Conservation (phyloP, 2,888 invertebrate species). For the Eupithecia dodoneata region DNA sequence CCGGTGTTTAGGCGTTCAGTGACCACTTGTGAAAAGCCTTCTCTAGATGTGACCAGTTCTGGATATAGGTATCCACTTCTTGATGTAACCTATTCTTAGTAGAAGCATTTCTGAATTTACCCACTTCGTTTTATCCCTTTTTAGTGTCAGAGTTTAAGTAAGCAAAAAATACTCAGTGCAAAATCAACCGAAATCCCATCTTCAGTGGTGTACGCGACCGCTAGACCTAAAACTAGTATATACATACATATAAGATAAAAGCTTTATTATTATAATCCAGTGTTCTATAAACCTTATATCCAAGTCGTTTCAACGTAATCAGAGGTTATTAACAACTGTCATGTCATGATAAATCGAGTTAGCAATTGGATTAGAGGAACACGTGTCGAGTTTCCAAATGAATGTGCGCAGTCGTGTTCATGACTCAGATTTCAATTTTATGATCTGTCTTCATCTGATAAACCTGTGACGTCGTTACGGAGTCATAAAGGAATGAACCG, state of each 20-base stretch:
- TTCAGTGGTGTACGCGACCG: too few relatives aligned
- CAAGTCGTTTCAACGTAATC: constrained; percentile 1
- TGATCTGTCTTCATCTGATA: constrained; percentile 13
- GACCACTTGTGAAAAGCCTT: too few relatives aligned
- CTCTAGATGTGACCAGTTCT: too few relatives aligned
- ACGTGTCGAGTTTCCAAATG: constrained; percentile 28
- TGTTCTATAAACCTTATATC: neutral
- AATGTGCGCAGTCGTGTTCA: constrained; percentile 8
- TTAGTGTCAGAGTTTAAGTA: too few relatives aligned
- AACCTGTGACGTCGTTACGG: constrained; percentile 7
- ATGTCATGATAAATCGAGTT: constrained; percentile 30
- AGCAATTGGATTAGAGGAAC: constrained; percentile 29
- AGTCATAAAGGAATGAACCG: neutral
- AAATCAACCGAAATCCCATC: too few relatives aligned
- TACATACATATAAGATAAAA: neutral
- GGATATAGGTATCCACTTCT: too few relatives aligned
- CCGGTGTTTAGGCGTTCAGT: too few relatives aligned
- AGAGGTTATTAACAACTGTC: constrained; percentile 26
- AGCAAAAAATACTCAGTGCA: too few relatives aligned
- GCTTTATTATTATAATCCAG: neutral
- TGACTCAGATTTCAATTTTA: constrained; percentile 26
- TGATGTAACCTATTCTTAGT: too few relatives aligned
- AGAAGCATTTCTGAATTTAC: too few relatives aligned
- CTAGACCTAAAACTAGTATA: too few relatives aligned
- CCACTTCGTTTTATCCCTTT: too few relatives aligned